phyloP scores from a whole-genome alignment of 1,140 invertebrate genomes.

The Listronotus bonariensis region DNA sequence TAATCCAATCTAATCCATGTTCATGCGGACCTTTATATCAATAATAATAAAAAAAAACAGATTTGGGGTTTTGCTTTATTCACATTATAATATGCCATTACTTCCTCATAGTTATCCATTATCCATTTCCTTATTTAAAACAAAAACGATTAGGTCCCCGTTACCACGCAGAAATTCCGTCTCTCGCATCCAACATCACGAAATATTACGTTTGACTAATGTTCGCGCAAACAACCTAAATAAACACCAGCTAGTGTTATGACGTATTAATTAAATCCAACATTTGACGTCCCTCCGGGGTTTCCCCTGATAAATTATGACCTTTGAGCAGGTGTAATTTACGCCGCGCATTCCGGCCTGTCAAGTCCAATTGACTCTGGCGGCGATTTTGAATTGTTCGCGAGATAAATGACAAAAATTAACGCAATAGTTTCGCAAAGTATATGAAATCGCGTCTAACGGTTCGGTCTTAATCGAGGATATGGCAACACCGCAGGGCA shows the following conservation, averaged over 20 bases:
- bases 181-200: neutral
- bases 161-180: constrained; percentile 4
- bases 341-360: constrained; percentile 4
- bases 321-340: constrained; percentile 16
- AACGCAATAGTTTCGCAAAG: too few relatives aligned
- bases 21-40: too few relatives aligned
- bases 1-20: too few relatives aligned
- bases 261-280: constrained; percentile 28
- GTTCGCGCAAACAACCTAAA: constrained; percentile 13
- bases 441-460: too few relatives aligned
- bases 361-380: constrained; percentile 9
- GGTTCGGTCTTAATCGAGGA: too few relatives aligned
- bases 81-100: neutral
- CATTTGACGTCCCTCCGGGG: constrained; percentile 11
- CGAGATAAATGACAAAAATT: too few relatives aligned
- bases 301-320: constrained; percentile 8
- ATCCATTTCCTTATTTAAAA: constrained; percentile 1
- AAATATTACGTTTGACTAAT: constrained; percentile 20
- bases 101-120: neutral
- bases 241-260: constrained; percentile 10
- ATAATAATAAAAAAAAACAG: too few relatives aligned
- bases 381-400: neutral
- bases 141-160: neutral
- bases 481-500: too few relatives aligned
- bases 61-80: too few relatives aligned